Conservation (phyloP, 2,888 invertebrate species). For the Melinaea marsaeus region DNA sequence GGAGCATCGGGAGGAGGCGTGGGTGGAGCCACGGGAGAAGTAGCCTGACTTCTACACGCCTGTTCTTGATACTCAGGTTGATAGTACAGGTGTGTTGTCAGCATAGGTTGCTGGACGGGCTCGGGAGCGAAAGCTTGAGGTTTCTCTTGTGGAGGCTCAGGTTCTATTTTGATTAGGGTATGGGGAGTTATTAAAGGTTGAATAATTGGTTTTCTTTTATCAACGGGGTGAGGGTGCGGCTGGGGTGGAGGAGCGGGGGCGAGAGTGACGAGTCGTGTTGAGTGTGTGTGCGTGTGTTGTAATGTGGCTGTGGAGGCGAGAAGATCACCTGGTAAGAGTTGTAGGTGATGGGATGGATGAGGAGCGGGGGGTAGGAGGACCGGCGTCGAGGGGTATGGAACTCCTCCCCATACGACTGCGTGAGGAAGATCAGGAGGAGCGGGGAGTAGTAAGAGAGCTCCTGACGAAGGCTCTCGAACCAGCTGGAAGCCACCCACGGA, state of each 20-base stretch:
- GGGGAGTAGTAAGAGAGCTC: conserved; percentile 88
- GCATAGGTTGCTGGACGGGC: conserved; percentile 70
- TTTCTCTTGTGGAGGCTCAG: conserved; percentile 76
- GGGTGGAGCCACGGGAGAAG: conserved; percentile 80
- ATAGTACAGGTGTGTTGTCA: conserved; percentile 78
- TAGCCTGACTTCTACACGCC: conserved; percentile 74
- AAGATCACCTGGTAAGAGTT: conserved; percentile 82
- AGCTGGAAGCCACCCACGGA: conserved; percentile 89
- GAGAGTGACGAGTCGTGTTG: conserved; percentile 81
- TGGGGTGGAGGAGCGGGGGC: conserved; percentile 77
- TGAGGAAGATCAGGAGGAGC: conserved; percentile 84
- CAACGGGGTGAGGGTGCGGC: conserved; percentile 51
- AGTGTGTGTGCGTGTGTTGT: conserved; percentile 83
- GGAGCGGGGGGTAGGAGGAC: conserved; percentile 68
- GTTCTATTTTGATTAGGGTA: conserved; percentile 84
- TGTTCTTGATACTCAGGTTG: conserved; percentile 71
- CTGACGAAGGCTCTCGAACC: conserved; percentile 90
- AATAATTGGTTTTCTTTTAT: conserved; percentile 72
- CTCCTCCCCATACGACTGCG: conserved; percentile 86
- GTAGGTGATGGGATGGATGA: conserved; percentile 80
- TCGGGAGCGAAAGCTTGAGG: conserved; percentile 67
- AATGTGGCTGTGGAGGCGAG: conserved; percentile 81
- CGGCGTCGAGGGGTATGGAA: conserved; percentile 70
- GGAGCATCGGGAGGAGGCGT: conserved; percentile 73
- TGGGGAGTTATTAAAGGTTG: conserved; percentile 70